A percentile compares a stretch with the other conserved stretches of the same genome.
Evolutionary conservation across 2,113 vertebrate species (phyloP).

Genomic region (Pelecanus crispus): DNA sequence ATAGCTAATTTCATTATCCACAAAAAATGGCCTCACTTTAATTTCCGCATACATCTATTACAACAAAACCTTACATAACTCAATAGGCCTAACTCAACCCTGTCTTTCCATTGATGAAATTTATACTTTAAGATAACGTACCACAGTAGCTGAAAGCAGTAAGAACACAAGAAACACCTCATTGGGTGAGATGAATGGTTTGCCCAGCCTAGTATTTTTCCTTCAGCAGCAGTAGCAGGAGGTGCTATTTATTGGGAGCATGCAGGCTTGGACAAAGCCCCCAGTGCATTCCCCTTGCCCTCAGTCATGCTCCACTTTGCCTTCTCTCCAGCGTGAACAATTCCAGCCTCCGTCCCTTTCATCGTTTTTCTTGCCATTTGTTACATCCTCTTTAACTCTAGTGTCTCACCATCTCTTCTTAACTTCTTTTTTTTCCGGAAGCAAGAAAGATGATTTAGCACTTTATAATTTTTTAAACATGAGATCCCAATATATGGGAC

Average conservation of each 20-base stretch:
- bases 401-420: background rate
- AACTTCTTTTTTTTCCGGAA: background rate
- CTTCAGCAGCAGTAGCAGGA: background rate
- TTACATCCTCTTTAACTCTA: background rate
- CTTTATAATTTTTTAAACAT: background rate
- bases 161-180: background rate
- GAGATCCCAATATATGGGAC: background rate
- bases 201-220: background rate
- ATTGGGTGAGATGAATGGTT: background rate
- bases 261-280: background rate
- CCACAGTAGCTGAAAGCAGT: background rate
- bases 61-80: background rate
- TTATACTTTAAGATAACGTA: background rate
- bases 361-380: rapidly evolving
- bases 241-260: background rate
- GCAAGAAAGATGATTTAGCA: background rate
- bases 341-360: background rate
- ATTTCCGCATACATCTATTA: background rate
- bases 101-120: background rate
- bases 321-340: background rate
- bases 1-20: background rate
- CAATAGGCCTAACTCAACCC: background rate
- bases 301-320: background rate
- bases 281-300: background rate
- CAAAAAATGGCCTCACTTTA: background rate